Conservation (phyloP, 1,140 invertebrate genomes). For the Cyphomyrmex costatus region DNA sequence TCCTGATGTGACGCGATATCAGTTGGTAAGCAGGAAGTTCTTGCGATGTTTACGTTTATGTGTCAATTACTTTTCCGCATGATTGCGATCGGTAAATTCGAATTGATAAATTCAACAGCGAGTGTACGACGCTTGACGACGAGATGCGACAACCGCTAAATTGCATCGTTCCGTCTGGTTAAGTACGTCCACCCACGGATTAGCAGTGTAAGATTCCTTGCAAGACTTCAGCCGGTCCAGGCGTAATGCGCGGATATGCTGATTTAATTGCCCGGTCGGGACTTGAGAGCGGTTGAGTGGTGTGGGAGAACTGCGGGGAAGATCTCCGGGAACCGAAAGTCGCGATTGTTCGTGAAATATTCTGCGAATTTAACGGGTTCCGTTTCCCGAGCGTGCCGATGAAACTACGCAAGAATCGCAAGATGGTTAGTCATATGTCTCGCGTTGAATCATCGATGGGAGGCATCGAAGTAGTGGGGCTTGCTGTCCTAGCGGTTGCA, state of each 20-base stretch:
- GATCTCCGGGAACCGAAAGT: not conserved
- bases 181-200: constrained; percentile 42
- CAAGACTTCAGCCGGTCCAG: not conserved
- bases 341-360: constrained; percentile 56
- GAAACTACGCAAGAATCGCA: not conserved
- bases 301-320: not conserved
- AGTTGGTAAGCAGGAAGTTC: not conserved
- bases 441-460: constrained; percentile 56
- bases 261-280: constrained; percentile 48
- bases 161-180: constrained; percentile 16
- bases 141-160: constrained; percentile 29
- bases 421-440: constrained; percentile 50
- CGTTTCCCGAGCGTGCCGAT: constrained; percentile 1
- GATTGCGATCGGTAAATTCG: not conserved
- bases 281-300: not conserved
- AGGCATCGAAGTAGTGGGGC: not conserved
- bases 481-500: not conserved
- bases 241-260: constrained; percentile 36
- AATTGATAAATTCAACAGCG: not conserved
- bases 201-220: constrained; percentile 41
- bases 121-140: not conserved
- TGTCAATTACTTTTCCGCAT: not conserved
- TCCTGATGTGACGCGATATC: not conserved
- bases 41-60: not conserved
- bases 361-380: constrained; percentile 52